Base-by-base conservation (phyloP, 2,797 vertebrate species). In the Danio choprae region DNA sequence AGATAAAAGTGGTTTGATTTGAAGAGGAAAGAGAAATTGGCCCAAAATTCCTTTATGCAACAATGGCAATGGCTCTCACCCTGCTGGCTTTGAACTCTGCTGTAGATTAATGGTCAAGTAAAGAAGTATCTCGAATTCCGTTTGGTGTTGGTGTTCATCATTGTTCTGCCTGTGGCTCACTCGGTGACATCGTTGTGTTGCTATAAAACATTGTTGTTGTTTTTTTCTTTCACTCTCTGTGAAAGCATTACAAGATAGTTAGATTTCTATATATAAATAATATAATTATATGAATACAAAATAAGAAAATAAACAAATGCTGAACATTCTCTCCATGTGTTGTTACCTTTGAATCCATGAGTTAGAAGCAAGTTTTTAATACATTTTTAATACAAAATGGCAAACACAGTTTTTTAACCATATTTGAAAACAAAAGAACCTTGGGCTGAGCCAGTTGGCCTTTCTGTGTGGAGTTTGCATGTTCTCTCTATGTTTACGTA, bases 271-370 rank as follows among this genome's bases (percentile, higher is more conserved):
- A 29, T 29, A 29, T 29, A 29, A 1, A 29, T 3, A 29, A 29
- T 29, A 92, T 91, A 92, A 81, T 89, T 91, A 72, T 16, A 48
- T 91, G 89, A 88, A 84, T 91, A 90, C 88, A 92, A 89, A 87
- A 80, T 82, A 80, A 22, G 55, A 75, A 40, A 64, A 74, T 63
- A 85, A 80, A 70, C 4, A 81, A 59, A 71, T 51, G 18, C 72
- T 70, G 7, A 77, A 55, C 38, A 41, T 68, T 20, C 7, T 55
- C 29, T 29, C 59, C 3, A 8, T 64, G 58, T 40, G 15, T 84
- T 60, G 20, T 77, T 36, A 9, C 70, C 55, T 20, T 55, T 40
- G n/a, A 48, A 41, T 29, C 48, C 5, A 8, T 53, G 5, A 46
- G 18, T 29, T 36, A 15, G 6, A 15, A 15, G 43, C 7, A 29